Base-by-base conservation (phyloP, 2,888 invertebrate genomes). In the Pseudococcus longispinus region DNA sequence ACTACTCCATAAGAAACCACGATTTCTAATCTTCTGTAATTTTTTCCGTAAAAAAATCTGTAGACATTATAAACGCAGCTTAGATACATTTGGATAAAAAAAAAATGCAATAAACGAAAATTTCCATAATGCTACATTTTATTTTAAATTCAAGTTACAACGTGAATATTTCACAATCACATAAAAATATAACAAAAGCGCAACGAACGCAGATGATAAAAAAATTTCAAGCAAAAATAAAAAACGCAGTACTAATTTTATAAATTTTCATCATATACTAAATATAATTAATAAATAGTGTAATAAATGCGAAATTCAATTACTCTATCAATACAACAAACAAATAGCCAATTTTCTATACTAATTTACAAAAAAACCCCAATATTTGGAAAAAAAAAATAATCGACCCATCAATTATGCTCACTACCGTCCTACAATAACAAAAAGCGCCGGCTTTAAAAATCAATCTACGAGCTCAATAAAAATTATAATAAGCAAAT, bases 141-240 rank as follows among this genome's bases (percentile, higher is more conserved):
- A 70, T 70, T 70, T 26, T 70, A 29, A 70, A 70, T 70, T 29
- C 70, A 70, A 70, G 15, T 29, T 70, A 29, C 70, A 42, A 80
- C n/a, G 5, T 80, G 42, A 37, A 80, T 80, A 20, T 80, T 20
- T 80, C 42, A 80, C 74, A 80, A 80, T 42, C 77, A 80, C 77
- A 80, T 80, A 80, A 13, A 80, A 80, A 80, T 80, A 42, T 80
- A 80, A 80, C 77, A 80, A 80, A 80, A 80, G 77, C 77, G 32
- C 23, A 20, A 4, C 2, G 20, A 80, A 80, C 42, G 42, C 20
- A 37, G 70, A 70, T 15, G 20, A 80, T 80, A 13, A 80, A 80
- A 77, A 80, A 80, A 80, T 20, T 42, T 80, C 18, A 80, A 37
- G 77, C 77, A 29, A 80, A 42, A 80, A 80, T 80, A 42, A 80